Base-by-base conservation (phyloP, 2,797 vertebrate genomes). In the Chloroceryle amazona region DNA sequence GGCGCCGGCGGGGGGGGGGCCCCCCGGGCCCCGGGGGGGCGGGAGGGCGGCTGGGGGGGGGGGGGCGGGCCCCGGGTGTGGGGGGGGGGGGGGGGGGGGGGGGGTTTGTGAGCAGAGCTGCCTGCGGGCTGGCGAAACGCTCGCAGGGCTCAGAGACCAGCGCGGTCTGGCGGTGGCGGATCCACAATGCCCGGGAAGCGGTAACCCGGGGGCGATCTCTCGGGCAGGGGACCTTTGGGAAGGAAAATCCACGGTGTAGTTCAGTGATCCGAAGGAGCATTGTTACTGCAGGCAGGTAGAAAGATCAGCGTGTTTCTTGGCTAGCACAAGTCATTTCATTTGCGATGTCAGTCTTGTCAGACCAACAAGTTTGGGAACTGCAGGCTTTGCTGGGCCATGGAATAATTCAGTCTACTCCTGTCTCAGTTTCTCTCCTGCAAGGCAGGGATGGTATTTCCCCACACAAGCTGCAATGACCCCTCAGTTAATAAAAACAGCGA, bases 101-200 rank as follows among this genome's bases (percentile, higher is more conserved):
- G 3, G 22, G 12, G 33, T 7, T 23, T 37, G 51, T 11, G 70
- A 5, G 37, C 49, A 17, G 86, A 21, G 8, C 70, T 25, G 66
- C 63, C 49, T 5, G 86, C 46, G 4, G 63, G 66, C 61, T 8
- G 52, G 28, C 3, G 20, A 28, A 9, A 4, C 4, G 49, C 61
- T 42, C 15, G 3, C 14, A 1, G 7, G 35, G 47, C 18, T 73
- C 26, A 0, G 72, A 23, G 29, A 25, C 26, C 61, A 0, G 1
- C 8, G 16, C 4, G 5, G 22, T 18, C 37, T 7, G n/a, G 17
- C 4, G 3, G 49, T 3, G 72, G 39, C 2, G 0, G 62, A 49
- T 67, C 58, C 66, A 20, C 60, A 3, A 41, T 8, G 42, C 52
- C 10, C n/a, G 0, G 46, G 25, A 20, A 79, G 35, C 23, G 2